Evolutionary conservation across 92 coral and sea anemone species (phyloP).

Genomic region (Epizoanthus ramosus): DNA sequence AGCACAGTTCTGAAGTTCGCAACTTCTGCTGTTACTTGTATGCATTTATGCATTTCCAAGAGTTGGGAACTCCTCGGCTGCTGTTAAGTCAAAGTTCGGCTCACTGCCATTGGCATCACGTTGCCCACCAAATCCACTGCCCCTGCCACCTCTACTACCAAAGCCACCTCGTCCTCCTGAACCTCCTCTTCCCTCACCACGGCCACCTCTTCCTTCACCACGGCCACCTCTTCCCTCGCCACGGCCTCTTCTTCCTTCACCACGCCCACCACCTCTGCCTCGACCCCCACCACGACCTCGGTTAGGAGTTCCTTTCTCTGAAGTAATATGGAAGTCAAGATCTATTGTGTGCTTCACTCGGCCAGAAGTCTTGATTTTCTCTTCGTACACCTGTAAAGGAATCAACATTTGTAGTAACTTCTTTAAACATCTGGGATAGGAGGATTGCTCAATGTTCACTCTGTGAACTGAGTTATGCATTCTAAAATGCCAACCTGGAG

Average conservation of each 20-base stretch:
- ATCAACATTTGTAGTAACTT: background rate
- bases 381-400: slow-evolving; percentile 77
- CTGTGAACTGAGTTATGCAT: background rate
- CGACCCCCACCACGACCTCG: slow-evolving; percentile 58
- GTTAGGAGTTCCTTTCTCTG: slow-evolving; percentile 49
- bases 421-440: background rate
- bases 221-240: slow-evolving; percentile 68
- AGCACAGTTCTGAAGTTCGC: background rate
- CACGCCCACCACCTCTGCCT: slow-evolving; percentile 61
- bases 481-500: too few species aligned
- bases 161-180: slow-evolving; percentile 39
- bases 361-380: slow-evolving; percentile 94
- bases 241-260: slow-evolving; percentile 61
- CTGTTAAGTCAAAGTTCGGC: slow-evolving; percentile 71
- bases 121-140: slow-evolving; percentile 47
- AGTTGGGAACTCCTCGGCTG: slow-evolving; percentile 90
- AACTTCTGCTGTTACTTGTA: background rate
- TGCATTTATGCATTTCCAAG: slow-evolving; percentile 57
- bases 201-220: slow-evolving; percentile 67
- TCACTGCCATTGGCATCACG: slow-evolving; percentile 51
- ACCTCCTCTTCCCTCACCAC: slow-evolving; percentile 65
- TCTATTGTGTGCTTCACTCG: slow-evolving; percentile 87
- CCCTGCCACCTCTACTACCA: slow-evolving; percentile 69
- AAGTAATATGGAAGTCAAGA: slow-evolving; percentile 75
- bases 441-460: too few species aligned